A percentile compares a stretch with the other conserved stretches of the same genome.
Evolutionary conservation across 2,113 vertebrate genomes (phyloP).

Genomic region (Hipposideros armiger): DNA sequence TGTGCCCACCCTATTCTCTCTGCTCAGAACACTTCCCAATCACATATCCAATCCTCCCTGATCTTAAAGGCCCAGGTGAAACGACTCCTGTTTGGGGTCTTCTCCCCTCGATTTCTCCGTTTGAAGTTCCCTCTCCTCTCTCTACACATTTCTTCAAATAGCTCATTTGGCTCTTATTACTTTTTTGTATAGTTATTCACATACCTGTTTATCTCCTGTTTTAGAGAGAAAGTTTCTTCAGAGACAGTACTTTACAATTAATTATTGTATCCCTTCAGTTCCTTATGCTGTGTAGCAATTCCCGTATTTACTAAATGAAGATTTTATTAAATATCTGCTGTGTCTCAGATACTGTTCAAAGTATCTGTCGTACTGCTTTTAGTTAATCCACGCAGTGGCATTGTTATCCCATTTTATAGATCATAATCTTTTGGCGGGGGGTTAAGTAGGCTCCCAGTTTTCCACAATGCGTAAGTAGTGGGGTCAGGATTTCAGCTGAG

Average conservation of each 20-base stretch:
- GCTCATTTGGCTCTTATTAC: background rate
- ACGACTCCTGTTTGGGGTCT: rapidly evolving
- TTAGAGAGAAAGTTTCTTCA: background rate
- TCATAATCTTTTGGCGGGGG: too few species aligned
- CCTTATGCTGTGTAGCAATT: rapidly evolving
- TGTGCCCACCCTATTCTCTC: rapidly evolving
- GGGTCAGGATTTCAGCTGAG: background rate
- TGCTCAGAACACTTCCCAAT: background rate
- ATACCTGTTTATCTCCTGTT: rapidly evolving
- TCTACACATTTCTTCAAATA: background rate
- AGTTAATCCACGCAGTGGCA: background rate
- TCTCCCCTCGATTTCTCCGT: background rate
- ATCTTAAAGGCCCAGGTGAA: background rate
- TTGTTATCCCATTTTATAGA: background rate
- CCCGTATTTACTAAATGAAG: background rate
- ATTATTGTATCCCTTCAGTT: rapidly evolving
- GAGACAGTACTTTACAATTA: background rate
- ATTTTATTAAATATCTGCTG: background rate
- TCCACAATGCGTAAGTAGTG: rapidly evolving
- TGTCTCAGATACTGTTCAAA: background rate
- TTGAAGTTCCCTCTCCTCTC: background rate
- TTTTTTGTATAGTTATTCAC: rapidly evolving
- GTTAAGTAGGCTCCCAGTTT: rapidly evolving
- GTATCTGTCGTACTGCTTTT: background rate
- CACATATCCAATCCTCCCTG: rapidly evolving